Base-by-base conservation (phyloP, 1,140 invertebrate species). In the Trichomalopsis sarcophagae region DNA sequence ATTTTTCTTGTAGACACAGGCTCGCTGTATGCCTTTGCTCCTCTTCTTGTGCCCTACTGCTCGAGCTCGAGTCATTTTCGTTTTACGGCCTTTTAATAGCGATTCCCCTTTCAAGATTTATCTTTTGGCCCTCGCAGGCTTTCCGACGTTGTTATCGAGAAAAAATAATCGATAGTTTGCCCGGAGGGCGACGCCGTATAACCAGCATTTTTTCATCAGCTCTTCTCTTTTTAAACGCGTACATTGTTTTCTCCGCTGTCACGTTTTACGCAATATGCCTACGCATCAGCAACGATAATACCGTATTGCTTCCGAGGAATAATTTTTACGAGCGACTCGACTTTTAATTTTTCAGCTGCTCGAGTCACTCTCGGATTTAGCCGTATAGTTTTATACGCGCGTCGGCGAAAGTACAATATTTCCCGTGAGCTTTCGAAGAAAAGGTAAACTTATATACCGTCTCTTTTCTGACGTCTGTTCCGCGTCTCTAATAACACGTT, bases 1-100 rank as follows among this genome's bases (percentile, higher is more conserved):
- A 33, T 44, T 83, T 68, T 77, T 47, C 17, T 68, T 83, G n/a
- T 23, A 47, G 50, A 62, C 21, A 62, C 21, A 62, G 21, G 6
- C 55, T 62, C n/a, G 6, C 55, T 62, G 5, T 36, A 36, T 36
- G 33, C 33, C 33, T 36, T 36, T 36, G 17, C 6, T 62, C 55
- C n/a, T 62, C 55, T 62, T 62, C 21, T 17, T 62, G 3, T 62
- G 47, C 13, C 14, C 47, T 50, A 5, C 55, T 21, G 13, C 14
- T 17, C 50, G 17, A 17, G 14, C 55, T 17, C 17, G 21, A n/a
- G 55, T 62, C 55, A 62, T 62, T 62, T 62, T 62, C 21, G 40
- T 44, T 79, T 79, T 79, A 84, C 30, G 76, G 23, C 66, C 36
- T 84, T 84, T 79, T 79, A 79, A 84, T 84, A 73, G 14, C 75